Base-by-base conservation (phyloP, 92 coral and sea anemone genomes). In the Zoanthus solanderi region DNA sequence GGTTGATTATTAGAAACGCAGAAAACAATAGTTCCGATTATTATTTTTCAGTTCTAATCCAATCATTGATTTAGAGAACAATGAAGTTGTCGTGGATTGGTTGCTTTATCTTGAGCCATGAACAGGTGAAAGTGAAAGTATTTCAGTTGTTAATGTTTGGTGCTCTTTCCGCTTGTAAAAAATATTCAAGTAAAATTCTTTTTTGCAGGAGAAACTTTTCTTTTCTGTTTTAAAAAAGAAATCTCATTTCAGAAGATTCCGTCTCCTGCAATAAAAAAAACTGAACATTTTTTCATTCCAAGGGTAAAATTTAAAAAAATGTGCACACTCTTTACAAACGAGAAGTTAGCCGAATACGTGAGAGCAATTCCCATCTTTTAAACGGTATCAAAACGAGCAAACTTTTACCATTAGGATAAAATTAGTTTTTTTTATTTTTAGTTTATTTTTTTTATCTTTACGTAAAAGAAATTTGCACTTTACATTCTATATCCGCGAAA, bases 51-150 rank as follows among this genome's bases (percentile, higher is more conserved):
- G 23, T 5, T 9, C 16, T 52, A 52, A 52, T 71, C 28, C 15
- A 65, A 63, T 65, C 85, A 80, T 63, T 80, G 85, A 30, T 16
- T 45, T 30, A 67, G 30, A 29, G 45, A 81, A 81, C 75, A 81
- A 81, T 81, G 58, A 31, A 58, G 18, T 81, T 8, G 23, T 29
- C 2, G 54, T 0, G 57, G 85, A 81, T 81, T 81, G 85, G 85
- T 67, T 12, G 23, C 47, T 2, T 60, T 52, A 10, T 81, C 42
- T 28, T 47, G 60, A 13, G 30, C 53, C 45, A 48, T 9, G 46
- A 81, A 31, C 85, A 81, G 85, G 85, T 81, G 85, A 44, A 44
- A 9, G 45, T 13, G 23, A 81, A 5, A 13, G 17, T 12, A 79
- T 28, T 0, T 9, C 11, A 14, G 9, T 11, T 37, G 46, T 75